phyloP scores from a whole-genome alignment of 2,888 invertebrate genomes.

The Caenorhabditis afra region DNA sequence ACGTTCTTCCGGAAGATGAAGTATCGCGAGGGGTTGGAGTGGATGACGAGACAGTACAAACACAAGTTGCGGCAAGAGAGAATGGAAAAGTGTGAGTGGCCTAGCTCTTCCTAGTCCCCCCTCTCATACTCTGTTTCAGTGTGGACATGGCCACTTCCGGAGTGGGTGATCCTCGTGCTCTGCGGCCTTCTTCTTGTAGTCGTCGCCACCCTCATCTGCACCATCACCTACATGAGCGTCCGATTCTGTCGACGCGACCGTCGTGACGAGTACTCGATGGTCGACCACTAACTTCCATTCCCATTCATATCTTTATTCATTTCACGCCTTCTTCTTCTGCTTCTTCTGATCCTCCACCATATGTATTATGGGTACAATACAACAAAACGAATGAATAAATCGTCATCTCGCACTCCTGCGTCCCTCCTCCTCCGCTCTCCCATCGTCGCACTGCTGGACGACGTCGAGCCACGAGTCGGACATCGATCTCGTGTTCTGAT shows the following conservation, averaged over 20 bases:
- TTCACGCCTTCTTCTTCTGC: conserved; percentile 17
- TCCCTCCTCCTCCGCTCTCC: conserved; percentile 4
- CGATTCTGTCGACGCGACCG: conserved; percentile 30
- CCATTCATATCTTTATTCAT: conserved; percentile 10
- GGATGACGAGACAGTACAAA: conserved; percentile 56
- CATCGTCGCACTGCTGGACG: neutral
- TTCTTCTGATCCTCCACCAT: neutral
- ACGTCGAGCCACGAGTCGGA: conserved; percentile 40
- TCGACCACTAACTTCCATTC: conserved; percentile 30
- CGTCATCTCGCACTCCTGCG: conserved; percentile 44
- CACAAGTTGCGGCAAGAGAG: conserved; percentile 34
- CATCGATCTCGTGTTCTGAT: conserved; percentile 37
- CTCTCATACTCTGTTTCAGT: conserved; percentile 55
- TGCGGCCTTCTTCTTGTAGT: conserved; percentile 25
- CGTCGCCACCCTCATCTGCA: conserved; percentile 29
- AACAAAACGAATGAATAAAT: conserved; percentile 2
- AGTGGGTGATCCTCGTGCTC: conserved; percentile 28
- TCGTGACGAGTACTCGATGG: conserved; percentile 48
- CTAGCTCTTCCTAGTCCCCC: neutral
- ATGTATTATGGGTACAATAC: too few species aligned
- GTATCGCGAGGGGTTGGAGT: conserved; percentile 50
- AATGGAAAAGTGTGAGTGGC: conserved; percentile 32
- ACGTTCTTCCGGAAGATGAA: conserved; percentile 45
- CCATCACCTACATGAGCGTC: conserved; percentile 32
- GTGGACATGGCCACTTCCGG: conserved; percentile 52